These are phyloP conservation scores for Holacanthella duospinosa DNA, from an alignment of 2,888 invertebrate genomes.

Conservation along the genomic window DNA sequence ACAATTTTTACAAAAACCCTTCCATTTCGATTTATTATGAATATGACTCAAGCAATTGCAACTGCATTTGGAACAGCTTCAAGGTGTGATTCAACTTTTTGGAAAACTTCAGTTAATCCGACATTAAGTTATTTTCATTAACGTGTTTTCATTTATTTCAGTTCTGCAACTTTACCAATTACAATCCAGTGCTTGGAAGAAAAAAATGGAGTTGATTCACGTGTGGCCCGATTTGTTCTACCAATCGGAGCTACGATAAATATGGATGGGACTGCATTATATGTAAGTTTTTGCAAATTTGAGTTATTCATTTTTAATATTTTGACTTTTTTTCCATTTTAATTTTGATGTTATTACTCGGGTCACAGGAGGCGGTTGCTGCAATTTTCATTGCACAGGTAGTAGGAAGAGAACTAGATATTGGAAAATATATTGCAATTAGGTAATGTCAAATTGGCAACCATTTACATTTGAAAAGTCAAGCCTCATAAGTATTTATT, in stretches of 20 bases:
- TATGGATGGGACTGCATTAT: slow-evolving; percentile 28
- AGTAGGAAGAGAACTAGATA: slow-evolving; percentile 14
- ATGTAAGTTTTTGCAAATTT: too few relatives aligned
- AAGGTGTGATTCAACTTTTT: slow-evolving; percentile 49
- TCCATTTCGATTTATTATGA: slow-evolving; percentile 68
- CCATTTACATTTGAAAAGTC: background rate
- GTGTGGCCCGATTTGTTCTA: slow-evolving; percentile 28
- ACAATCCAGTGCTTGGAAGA: slow-evolving; percentile 27
- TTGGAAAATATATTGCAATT: slow-evolving; percentile 32
- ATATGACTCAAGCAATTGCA: slow-evolving; percentile 79
- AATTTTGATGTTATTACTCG: too few relatives aligned
- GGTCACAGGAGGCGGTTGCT: slow-evolving; percentile 24
- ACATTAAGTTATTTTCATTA: background rate
- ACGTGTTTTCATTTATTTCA: slow-evolving; percentile 9
- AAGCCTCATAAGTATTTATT: background rate
- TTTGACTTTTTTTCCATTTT: background rate
- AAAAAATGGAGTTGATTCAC: slow-evolving; percentile 24
- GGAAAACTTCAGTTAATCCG: background rate
- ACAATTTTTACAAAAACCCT: slow-evolving; percentile 68
- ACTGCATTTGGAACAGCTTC: slow-evolving; percentile 95
- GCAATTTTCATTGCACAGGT: slow-evolving; percentile 31
- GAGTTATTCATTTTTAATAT: too few relatives aligned
- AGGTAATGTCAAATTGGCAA: slow-evolving; percentile 17
- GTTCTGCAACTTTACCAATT: slow-evolving; percentile 28
- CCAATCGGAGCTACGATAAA: slow-evolving; percentile 34